Percentiles rank a stretch among this genome's conserved stretches.
phyloP scores from a whole-genome alignment of 2,888 invertebrate genomes.

The Amphipyra berbera region DNA sequence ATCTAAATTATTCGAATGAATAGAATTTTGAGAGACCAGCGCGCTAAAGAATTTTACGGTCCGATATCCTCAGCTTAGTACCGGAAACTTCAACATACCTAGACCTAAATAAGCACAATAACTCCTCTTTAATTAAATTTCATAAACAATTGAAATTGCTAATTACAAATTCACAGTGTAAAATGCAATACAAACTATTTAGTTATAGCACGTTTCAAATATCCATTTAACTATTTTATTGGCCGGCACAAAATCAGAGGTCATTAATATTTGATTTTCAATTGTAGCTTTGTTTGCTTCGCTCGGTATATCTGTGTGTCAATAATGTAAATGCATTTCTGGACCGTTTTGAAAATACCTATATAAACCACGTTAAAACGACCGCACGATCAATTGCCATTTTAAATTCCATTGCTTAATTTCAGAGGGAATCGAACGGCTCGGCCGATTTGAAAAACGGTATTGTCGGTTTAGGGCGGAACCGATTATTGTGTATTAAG shows the following conservation, averaged over 20 bases:
- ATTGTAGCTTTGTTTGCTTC: conserved; percentile 59
- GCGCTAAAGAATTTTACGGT: too few relatives aligned
- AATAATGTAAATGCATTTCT: conserved; percentile 46
- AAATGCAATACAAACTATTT: conserved; percentile 50
- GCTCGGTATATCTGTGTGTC: conserved; percentile 49
- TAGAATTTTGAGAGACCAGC: too few relatives aligned
- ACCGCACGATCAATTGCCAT: conserved; percentile 22
- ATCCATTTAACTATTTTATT: conserved; percentile 60
- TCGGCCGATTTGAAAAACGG: conserved; percentile 30
- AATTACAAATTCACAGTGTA: conserved; percentile 23
- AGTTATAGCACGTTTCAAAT: conserved; percentile 53
- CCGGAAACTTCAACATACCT: too few relatives aligned
- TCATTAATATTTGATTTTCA: conserved; percentile 70
- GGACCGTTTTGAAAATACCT: conserved; percentile 7
- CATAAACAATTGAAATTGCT: conserved; percentile 18
- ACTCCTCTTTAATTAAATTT: conserved; percentile 8
- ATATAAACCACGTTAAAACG: conserved; percentile 21
- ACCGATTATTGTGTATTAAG: conserved; percentile 41
- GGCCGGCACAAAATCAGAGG: conserved; percentile 53
- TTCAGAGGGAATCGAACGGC: conserved; percentile 25
- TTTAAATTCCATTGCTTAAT: conserved; percentile 47
- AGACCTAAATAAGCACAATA: not conserved
- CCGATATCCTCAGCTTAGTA: too few relatives aligned
- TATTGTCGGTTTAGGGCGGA: conserved; percentile 32
- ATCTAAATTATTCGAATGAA: too few relatives aligned